These are phyloP conservation scores for Coilia nasus DNA, from an alignment of 2,797 vertebrate species.

Conservation along the genomic window DNA sequence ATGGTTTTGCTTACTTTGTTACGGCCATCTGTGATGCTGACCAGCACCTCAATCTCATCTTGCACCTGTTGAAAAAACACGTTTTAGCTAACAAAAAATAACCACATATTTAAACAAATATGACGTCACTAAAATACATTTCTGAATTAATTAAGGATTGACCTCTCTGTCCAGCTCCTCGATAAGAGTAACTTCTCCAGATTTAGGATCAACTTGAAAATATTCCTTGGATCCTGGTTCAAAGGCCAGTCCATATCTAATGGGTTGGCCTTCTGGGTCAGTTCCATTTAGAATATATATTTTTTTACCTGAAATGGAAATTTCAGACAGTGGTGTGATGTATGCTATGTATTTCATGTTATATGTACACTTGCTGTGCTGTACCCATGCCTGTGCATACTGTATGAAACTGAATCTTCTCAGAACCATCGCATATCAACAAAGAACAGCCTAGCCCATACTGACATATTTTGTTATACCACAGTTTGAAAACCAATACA, in stretches of 20 bases:
- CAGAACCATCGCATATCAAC: neutral
- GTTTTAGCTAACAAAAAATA: conserved; percentile 6
- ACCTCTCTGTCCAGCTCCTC: conserved; percentile 96
- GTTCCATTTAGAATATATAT: conserved; percentile 93
- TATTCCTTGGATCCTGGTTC: conserved; percentile 84
- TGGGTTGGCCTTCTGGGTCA: conserved; percentile 88
- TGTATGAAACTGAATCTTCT: neutral
- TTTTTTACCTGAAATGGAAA: conserved; percentile 77
- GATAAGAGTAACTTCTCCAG: conserved; percentile 87
- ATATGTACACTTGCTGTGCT: neutral
- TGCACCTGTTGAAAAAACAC: conserved; percentile 74
- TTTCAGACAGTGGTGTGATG: neutral
- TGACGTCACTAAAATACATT: neutral
- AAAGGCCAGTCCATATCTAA: conserved; percentile 87
- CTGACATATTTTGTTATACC: neutral
- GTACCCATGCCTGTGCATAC: no score
- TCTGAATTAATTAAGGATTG: conserved; percentile 33
- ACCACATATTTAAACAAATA: neutral
- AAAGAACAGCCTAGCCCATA: neutral
- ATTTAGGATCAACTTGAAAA: conserved; percentile 82
- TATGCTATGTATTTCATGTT: neutral
- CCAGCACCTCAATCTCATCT: conserved; percentile 88
- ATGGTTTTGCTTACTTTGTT: conserved; percentile 81
- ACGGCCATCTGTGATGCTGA: conserved; percentile 92
- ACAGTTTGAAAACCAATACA: no score